Percentiles rank a stretch among this genome's conserved stretches.
These are phyloP conservation scores for Conchocele bisecta DNA, from an alignment of 2,888 invertebrate genomes.

Conservation along the genomic window DNA sequence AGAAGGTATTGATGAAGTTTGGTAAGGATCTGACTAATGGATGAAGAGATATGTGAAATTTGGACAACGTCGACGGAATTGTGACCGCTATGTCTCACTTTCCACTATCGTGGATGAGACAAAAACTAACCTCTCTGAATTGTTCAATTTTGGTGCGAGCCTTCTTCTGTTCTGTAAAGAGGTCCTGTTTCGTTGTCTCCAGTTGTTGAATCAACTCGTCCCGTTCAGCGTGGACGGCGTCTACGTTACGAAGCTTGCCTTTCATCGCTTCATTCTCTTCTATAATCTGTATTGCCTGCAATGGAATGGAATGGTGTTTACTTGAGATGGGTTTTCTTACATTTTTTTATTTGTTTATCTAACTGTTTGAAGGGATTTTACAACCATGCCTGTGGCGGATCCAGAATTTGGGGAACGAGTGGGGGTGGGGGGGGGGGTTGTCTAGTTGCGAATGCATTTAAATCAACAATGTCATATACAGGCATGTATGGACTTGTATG, in stretches of 20 bases:
- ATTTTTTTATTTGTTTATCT: no score
- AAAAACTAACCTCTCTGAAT: slow-evolving; percentile 72
- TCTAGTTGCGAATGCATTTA: no score
- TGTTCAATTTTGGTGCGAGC: slow-evolving; percentile 73
- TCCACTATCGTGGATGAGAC: not conserved
- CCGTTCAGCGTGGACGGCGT: slow-evolving; percentile 73
- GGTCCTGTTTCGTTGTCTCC: slow-evolving; percentile 74
- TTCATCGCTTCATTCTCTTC: slow-evolving; percentile 74
- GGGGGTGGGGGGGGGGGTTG: no score
- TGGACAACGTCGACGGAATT: no score
- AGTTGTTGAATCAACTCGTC: slow-evolving; percentile 78
- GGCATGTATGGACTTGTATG: no score
- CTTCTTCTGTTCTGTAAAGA: slow-evolving; percentile 76
- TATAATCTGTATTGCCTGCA: slow-evolving; percentile 64
- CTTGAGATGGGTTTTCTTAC: no score
- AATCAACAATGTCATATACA: no score
- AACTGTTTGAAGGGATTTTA: no score
- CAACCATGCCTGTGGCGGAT: no score
- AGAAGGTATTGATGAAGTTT: no score
- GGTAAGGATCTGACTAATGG: not conserved
- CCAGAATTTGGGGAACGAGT: no score
- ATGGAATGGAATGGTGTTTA: not conserved
- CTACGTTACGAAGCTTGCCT: slow-evolving; percentile 62
- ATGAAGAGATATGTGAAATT: not conserved
- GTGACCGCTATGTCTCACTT: no score